phyloP scores from a whole-genome alignment of 2,113 vertebrate species.

The Natator depressus region DNA sequence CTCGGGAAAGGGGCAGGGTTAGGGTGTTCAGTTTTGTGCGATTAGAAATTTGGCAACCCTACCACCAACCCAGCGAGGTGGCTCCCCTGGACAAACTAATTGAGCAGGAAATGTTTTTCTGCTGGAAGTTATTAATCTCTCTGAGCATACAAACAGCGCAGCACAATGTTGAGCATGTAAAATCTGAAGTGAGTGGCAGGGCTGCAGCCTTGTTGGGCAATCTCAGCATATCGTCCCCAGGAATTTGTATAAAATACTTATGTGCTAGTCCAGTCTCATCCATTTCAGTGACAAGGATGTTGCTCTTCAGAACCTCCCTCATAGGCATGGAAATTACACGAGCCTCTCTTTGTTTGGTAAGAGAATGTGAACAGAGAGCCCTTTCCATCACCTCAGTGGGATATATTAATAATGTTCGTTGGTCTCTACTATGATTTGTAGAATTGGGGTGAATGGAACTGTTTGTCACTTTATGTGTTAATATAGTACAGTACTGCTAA shows the following conservation, averaged over 20 bases:
- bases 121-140: neutral
- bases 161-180: neutral
- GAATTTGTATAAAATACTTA: neutral
- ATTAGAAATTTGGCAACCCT: too few relatives aligned
- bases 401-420: neutral
- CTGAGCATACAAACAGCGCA: neutral
- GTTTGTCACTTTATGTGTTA: neutral
- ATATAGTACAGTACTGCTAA: neutral
- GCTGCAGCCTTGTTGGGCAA: neutral
- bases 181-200: neutral
- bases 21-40: too few relatives aligned
- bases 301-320: neutral
- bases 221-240: neutral
- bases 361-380: neutral
- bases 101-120: constrained; percentile 26
- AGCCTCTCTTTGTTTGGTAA: neutral
- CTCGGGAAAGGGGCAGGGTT: too few relatives aligned
- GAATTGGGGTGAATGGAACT: neutral
- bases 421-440: neutral
- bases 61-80: neutral
- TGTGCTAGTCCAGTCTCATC: neutral
- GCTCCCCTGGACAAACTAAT: neutral
- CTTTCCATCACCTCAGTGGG: too few relatives aligned
- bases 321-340: neutral
- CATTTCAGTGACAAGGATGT: neutral